Conservation (phyloP, 2,797 vertebrate species). For the Eulemur mongoz region DNA sequence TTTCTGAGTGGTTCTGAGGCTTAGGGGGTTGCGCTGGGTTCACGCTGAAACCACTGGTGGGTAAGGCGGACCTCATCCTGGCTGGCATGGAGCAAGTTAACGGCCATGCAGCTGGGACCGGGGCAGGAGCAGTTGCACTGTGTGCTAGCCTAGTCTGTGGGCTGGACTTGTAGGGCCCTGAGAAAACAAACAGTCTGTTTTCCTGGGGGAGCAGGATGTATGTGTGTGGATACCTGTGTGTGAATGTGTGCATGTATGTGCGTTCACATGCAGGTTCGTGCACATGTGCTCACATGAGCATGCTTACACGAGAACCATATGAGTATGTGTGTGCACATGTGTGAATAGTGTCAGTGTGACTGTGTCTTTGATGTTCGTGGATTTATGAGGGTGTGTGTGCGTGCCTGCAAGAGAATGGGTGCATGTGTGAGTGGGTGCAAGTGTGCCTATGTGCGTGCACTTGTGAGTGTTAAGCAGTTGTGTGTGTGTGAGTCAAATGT, state of each 20-base stretch:
- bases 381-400: background rate
- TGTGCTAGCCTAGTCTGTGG: background rate
- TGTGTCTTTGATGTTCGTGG: background rate
- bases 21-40: background rate
- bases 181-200: background rate
- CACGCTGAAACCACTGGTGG: accelerated
- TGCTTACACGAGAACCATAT: background rate
- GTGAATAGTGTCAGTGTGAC: accelerated
- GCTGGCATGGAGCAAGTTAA: background rate
- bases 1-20: background rate
- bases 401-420: accelerated
- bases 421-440: background rate
- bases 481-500: background rate
- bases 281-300: background rate
- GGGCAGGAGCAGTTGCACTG: too few relatives aligned
- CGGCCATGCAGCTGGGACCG: accelerated
- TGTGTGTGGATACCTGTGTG: background rate
- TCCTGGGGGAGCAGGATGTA: background rate
- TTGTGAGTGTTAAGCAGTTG: background rate
- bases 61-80: background rate
- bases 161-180: background rate
- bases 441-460: accelerated
- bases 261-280: background rate
- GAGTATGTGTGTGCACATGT: accelerated
- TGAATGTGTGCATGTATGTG: background rate